Evolutionary conservation across 2,797 vertebrate genomes (phyloP).

Genomic region (Salmo trutta): DNA sequence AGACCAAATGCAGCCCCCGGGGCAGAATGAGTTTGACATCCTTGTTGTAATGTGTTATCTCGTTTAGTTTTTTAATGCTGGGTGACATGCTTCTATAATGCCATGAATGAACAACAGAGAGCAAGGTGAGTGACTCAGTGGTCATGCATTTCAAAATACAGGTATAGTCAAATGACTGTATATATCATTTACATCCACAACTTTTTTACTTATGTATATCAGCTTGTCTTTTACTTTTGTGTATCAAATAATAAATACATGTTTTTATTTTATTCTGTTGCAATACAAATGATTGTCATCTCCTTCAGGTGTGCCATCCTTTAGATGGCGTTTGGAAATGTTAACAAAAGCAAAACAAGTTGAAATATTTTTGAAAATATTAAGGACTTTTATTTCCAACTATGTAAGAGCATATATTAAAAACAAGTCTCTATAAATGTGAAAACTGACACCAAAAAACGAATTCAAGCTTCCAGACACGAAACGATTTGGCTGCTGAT

Average conservation of each 20-base stretch:
- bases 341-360: slow-evolving; percentile 10
- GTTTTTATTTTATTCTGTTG: neutral
- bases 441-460: slow-evolving; percentile 51
- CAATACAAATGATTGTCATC: neutral
- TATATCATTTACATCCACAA: neutral
- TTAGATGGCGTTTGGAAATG: slow-evolving; percentile 15
- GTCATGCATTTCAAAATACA: neutral
- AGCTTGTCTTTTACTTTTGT: neutral
- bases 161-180: too few relatives aligned
- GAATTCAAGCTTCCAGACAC: slow-evolving; percentile 46
- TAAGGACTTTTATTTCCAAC: slow-evolving; percentile 70
- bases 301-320: neutral
- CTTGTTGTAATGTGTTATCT: neutral
- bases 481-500: slow-evolving; percentile 34
- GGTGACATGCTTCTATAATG: slow-evolving; percentile 30
- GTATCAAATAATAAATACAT: slow-evolving; percentile 25
- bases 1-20: too few relatives aligned
- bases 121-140: neutral
- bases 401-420: slow-evolving; percentile 70
- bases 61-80: neutral
- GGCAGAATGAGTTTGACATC: neutral
- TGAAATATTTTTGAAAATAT: slow-evolving; percentile 55
- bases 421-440: slow-evolving; percentile 38
- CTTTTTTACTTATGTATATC: neutral
- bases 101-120: neutral